Conservation (phyloP, 2,113 vertebrate species). For the Notarius quadriscutis region DNA sequence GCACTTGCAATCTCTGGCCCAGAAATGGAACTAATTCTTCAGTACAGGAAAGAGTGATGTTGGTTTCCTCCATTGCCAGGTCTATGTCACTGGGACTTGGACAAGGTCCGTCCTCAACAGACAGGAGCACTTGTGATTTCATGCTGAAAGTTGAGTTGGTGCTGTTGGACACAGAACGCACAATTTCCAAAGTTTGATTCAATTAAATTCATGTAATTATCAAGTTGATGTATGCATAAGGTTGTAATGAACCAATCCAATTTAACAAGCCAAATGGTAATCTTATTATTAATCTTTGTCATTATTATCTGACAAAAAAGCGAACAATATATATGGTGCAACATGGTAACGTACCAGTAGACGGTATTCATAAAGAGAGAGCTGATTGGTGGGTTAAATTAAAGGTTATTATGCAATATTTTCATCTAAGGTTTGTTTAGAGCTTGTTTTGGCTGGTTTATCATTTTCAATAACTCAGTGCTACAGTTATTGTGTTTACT, state of each 20-base stretch:
- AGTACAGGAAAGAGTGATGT: constrained; percentile 5
- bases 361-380: no score
- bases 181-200: background rate
- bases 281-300: background rate
- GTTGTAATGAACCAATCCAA: background rate
- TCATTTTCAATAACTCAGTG: no score
- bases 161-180: constrained; percentile 10
- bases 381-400: no score
- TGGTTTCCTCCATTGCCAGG: background rate
- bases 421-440: no score
- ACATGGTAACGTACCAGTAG: background rate
- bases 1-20: constrained; percentile 15
- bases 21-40: background rate
- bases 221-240: background rate
- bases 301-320: background rate
- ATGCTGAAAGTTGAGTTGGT: background rate
- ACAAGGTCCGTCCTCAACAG: constrained; percentile 22
- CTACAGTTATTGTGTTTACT: no score
- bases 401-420: no score
- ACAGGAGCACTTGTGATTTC: background rate
- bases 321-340: background rate
- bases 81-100: background rate
- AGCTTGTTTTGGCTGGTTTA: no score
- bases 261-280: background rate
- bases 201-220: background rate